Evolutionary conservation across 2,888 invertebrate genomes (phyloP).

Genomic region (Himalopsyche japonica): DNA sequence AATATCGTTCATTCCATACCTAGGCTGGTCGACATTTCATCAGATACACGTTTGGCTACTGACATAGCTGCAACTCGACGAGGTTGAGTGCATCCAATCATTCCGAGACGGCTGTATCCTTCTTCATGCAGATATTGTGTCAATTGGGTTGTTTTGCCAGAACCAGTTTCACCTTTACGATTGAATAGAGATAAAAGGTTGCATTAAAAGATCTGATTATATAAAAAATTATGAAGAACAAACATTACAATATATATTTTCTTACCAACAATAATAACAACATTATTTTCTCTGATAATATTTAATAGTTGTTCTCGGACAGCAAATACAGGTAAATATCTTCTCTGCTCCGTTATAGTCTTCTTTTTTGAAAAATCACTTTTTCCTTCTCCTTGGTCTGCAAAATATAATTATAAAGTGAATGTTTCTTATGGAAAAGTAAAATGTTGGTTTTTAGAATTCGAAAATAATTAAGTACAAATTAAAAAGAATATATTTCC

Average conservation of each 20-base stretch:
- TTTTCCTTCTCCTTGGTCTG: conserved; percentile 32
- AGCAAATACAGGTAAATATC: conserved; percentile 93
- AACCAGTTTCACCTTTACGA: conserved; percentile 80
- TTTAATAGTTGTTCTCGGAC: conserved; percentile 90
- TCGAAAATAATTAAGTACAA: too few species aligned
- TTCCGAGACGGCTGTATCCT: conserved; percentile 88
- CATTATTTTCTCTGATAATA: conserved; percentile 89
- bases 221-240: background rate
- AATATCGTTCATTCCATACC: conserved; percentile 53
- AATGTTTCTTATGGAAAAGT: background rate
- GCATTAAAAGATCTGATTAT: background rate
- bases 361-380: conserved; percentile 84
- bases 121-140: conserved; percentile 98
- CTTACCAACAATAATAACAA: conserved; percentile 89
- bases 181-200: background rate
- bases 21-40: conserved; percentile 91
- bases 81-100: conserved; percentile 98
- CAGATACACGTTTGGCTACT: conserved; percentile 97
- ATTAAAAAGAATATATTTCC: too few species aligned
- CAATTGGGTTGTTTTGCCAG: conserved; percentile 96
- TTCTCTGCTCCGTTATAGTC: conserved; percentile 82
- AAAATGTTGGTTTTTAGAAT: too few species aligned
- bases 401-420: background rate
- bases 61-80: conserved; percentile 98
- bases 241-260: conserved; percentile 3